Evolutionary conservation across 1,140 invertebrate species (phyloP), one percentile per base, ranked within the genome.

Genomic region (Papilio dardanus): DNA sequence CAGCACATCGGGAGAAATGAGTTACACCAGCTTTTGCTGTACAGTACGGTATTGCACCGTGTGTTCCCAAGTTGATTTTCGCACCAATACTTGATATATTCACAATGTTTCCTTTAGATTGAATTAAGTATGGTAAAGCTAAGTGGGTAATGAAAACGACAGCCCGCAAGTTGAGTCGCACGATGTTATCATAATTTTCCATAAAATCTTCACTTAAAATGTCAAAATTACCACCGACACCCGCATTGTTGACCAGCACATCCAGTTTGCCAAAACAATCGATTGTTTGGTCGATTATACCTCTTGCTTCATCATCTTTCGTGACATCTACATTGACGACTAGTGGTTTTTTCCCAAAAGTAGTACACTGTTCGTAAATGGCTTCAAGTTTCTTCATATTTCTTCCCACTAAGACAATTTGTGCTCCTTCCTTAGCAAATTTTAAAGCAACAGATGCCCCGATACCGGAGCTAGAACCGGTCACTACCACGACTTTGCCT

Each of bases 401-500:
- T 68, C 97, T 94, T 35, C 97, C 97, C 21, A 95, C 96, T 14
- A 98, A 79, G 0, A 93, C 93, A 2, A 97, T 85, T 0, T 81
- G 93, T 1, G 96, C 97, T 3, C 96, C 96, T 33, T 96, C 90
- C 69, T 95, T 94, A 4, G 97, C 95, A 79, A 98, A 95, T 58
- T 95, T 6, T 28, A 37, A 37, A 12, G 35, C 97, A 12, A 96
- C 96, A 8, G 95, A 96, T 37, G 95, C 95, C 58, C 97, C 97
- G 79, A 98, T 98, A 12, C 97, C 97, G 24, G 96, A 97, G 86
- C 96, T 97, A 0, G 97, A 97, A 69, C 97, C 97, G 1, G 95
- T 96, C 71, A 96, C 94, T 21, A 96, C 83, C 0, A 96, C 93
- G 7, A 96, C 95, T 93, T 96, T 96, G 16, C 92, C 94, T 50